A percentile compares a stretch with the other conserved stretches of the same genome.
Evolutionary conservation across 2,888 invertebrate species (phyloP).

Genomic region (Volucella inanis): DNA sequence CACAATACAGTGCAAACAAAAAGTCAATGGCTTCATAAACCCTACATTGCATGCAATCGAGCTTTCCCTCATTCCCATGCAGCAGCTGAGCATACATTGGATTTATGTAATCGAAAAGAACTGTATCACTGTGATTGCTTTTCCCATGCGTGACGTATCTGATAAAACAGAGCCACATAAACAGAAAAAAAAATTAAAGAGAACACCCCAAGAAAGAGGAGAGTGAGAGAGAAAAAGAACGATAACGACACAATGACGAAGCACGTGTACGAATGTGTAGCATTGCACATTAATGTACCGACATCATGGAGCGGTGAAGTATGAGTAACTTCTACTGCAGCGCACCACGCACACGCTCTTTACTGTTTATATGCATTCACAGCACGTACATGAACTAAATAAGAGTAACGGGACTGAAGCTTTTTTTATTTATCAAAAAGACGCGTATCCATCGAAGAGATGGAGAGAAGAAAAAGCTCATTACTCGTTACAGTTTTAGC

Average conservation of each 20-base stretch:
- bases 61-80: slow-evolving; percentile 30
- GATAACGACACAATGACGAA: slow-evolving; percentile 26
- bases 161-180: background rate
- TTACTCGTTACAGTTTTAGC: slow-evolving; percentile 63
- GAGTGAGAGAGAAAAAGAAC: slow-evolving; percentile 11
- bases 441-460: background rate
- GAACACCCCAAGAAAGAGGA: background rate
- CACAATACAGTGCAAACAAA: background rate
- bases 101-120: slow-evolving; percentile 69
- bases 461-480: slow-evolving; percentile 45
- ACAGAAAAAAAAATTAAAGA: slow-evolving; percentile 7
- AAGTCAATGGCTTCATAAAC: slow-evolving; percentile 58
- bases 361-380: slow-evolving; percentile 37
- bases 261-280: slow-evolving; percentile 66
- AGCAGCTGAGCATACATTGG: slow-evolving; percentile 15
- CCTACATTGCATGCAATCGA: slow-evolving; percentile 6
- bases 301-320: background rate
- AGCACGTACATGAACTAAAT: slow-evolving; percentile 63
- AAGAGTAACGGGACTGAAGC: slow-evolving; percentile 71
- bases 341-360: slow-evolving; percentile 53
- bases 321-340: slow-evolving; percentile 14
- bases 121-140: slow-evolving; percentile 56
- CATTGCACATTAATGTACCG: slow-evolving; percentile 26
- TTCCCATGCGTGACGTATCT: slow-evolving; percentile 63
- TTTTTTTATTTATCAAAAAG: slow-evolving; percentile 37